Evolutionary conservation across 2,797 vertebrate species (phyloP).

Genomic region (Rallus crepitans): DNA sequence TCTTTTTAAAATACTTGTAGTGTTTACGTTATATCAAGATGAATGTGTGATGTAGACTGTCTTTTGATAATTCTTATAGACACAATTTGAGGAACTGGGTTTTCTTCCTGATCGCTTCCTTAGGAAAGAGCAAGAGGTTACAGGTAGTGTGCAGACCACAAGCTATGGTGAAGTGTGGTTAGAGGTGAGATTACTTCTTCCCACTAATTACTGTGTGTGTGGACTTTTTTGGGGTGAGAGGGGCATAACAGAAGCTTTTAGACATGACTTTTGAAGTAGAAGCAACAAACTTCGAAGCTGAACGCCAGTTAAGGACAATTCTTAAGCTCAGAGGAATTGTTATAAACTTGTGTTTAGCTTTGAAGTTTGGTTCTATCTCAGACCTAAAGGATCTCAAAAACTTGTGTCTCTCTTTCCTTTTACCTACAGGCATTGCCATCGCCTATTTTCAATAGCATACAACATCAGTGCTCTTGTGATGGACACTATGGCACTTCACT

Average conservation of each 20-base stretch:
- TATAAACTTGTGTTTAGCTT: not conserved
- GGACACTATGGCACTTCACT: not conserved
- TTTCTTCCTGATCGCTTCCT: not conserved
- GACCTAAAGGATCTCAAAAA: not conserved
- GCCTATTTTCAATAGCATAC: not conserved
- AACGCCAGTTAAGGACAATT: not conserved
- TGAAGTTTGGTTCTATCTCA: not conserved
- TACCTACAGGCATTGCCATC: not conserved
- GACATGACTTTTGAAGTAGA: not conserved
- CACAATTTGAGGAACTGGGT: not conserved
- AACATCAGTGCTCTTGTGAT: not conserved
- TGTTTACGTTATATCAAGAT: not conserved
- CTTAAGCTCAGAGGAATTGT: not conserved
- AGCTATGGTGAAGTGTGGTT: not conserved
- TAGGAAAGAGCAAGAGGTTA: not conserved
- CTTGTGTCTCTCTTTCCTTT: not conserved
- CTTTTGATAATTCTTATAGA: not conserved
- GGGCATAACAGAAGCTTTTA: not conserved
- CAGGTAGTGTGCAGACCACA: not conserved
- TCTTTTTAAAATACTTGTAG: not conserved
- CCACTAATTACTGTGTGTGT: not conserved
- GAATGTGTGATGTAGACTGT: not conserved
- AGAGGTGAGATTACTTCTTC: not conserved
- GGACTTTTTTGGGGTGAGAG: no score
- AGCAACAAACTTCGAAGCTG: not conserved